Base-by-base conservation (phyloP, 1,140 invertebrate genomes). In the Diorhabda sublineata region DNA sequence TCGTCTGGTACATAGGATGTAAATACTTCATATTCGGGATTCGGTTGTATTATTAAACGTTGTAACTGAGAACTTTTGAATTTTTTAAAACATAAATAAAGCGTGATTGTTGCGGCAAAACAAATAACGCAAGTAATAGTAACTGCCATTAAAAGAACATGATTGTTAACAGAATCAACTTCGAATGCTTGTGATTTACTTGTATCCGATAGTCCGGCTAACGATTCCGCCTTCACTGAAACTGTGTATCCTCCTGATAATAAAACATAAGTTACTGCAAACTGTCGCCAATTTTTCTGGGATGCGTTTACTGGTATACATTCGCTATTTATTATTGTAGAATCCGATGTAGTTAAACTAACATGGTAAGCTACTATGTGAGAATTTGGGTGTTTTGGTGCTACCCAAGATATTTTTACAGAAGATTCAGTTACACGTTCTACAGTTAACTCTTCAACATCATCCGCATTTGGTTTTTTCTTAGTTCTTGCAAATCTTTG, bases 1-100 rank as follows among this genome's bases (percentile, higher is more conserved):
- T 97, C 94, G 81, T 99, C 97, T 58, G 92, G 89, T 63, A 90
- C 87, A 79, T 97, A 97, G 66, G 87, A 86, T 59, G 85, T 83
- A 52, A 52, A 52, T 71, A 88, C 88, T 3, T 89, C 87, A 78
- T 93, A 93, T 76, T 92, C 91, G 0, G 91, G 91, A 85, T 93
- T 93, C 45, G 93, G 88, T 44, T 85, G 87, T 0, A 90, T 87
- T 73, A 92, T 90, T 45, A 93, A 81, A 75, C 88, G 88, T 78
- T 52, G 6, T 52, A 52, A 52, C 2, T 52, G 47, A n/a, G 47
- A 52, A 8, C 47, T n/a, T 52, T n/a, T 52, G 4, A 52, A 52
- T 52, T 52, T 52, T n/a, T 52, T 52, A 3, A 52, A 52, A n/a
- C n/a, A 52, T 52, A 52, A 8, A 52, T 52, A 52, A 52, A 52